Conservation (phyloP, 2,888 invertebrate species). For the Epistrophella euchroma region DNA sequence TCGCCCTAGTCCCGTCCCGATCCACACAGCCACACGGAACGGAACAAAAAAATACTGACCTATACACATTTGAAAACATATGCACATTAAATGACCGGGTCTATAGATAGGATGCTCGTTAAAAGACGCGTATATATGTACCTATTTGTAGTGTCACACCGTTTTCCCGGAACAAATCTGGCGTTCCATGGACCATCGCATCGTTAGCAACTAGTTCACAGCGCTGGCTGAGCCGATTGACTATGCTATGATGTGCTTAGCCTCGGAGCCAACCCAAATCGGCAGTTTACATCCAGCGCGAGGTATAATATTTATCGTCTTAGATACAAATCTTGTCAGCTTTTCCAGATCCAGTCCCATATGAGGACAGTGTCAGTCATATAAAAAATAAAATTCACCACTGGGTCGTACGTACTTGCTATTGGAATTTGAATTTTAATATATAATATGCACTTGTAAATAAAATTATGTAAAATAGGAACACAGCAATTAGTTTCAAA, state of each 20-base stretch:
- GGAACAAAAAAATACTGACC: slow-evolving; percentile 65
- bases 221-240: neutral
- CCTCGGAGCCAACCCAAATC: slow-evolving; percentile 23
- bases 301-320: slow-evolving; percentile 69
- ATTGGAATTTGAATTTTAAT: neutral
- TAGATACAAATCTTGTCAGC: slow-evolving; percentile 69
- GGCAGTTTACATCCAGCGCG: slow-evolving; percentile 37
- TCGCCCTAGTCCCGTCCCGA: slow-evolving; percentile 31
- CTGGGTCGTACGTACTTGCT: neutral
- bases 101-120: slow-evolving; percentile 28
- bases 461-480: too few species aligned
- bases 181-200: slow-evolving; percentile 12
- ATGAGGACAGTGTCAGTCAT: slow-evolving; percentile 68
- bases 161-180: slow-evolving; percentile 67
- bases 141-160: slow-evolving; percentile 64
- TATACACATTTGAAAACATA: slow-evolving; percentile 39
- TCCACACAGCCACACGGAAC: slow-evolving; percentile 1
- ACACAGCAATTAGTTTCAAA: too few species aligned
- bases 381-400: neutral
- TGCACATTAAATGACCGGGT: slow-evolving; percentile 1
- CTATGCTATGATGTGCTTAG: slow-evolving; percentile 10
- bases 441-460: too few species aligned
- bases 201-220: slow-evolving; percentile 49
- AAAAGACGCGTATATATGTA: slow-evolving; percentile 47
- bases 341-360: slow-evolving; percentile 61